These are phyloP conservation scores for Anhinga rufa DNA, from an alignment of 2,113 vertebrate genomes.

Conservation along the genomic window DNA sequence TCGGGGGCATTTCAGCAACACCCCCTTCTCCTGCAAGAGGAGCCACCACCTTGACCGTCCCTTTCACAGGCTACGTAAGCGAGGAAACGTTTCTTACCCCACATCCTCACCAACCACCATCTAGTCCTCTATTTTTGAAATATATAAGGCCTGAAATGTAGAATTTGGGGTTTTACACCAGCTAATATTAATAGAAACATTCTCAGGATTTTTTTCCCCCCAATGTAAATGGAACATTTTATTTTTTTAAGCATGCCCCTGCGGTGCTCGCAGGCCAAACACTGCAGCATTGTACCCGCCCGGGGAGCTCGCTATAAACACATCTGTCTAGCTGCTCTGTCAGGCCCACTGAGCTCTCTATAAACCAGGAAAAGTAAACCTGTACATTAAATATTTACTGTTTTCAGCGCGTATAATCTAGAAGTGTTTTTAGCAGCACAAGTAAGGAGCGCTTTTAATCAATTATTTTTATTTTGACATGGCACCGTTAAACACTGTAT, in stretches of 20 bases:
- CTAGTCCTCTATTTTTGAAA: conserved; percentile 13
- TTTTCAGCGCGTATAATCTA: not conserved
- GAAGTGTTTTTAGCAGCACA: conserved; percentile 15
- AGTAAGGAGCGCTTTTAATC: not conserved
- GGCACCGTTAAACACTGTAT: not conserved
- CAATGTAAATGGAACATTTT: conserved; percentile 46
- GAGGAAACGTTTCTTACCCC: not conserved
- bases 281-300: conserved; percentile 57
- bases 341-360: conserved; percentile 27
- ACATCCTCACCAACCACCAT: not conserved
- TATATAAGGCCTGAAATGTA: not conserved
- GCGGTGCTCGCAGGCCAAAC: conserved; percentile 12
- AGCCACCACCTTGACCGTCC: not conserved
- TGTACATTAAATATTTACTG: conserved; percentile 44
- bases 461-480: not conserved
- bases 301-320: conserved; percentile 25
- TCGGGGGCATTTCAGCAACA: not conserved
- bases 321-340: conserved; percentile 47
- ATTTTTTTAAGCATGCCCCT: conserved; percentile 43
- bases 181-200: conserved; percentile 62
- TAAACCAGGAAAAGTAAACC: conserved; percentile 54
- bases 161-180: conserved; percentile 33
- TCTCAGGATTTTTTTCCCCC: conserved; percentile 30
- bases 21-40: not conserved
- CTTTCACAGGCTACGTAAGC: not conserved